phyloP scores from a whole-genome alignment of 2,888 invertebrate species.

The Cheilosia vulpina region DNA sequence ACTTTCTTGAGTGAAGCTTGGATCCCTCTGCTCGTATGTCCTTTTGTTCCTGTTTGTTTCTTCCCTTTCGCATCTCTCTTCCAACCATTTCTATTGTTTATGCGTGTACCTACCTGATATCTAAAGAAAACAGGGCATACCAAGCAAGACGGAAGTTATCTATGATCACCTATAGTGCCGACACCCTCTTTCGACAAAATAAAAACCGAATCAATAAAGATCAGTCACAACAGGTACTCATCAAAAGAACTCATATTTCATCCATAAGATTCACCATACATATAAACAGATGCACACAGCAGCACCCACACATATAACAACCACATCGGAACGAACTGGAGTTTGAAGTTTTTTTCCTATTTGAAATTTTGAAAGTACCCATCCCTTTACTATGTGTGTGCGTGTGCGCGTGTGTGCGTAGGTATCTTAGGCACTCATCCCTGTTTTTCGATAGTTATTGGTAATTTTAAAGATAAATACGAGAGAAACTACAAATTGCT shows the following conservation, averaged over 20 bases:
- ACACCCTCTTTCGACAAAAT: neutral
- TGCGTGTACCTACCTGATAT: constrained; percentile 42
- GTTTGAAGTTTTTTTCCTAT: neutral
- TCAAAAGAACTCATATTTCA: constrained; percentile 68
- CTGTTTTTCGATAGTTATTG: constrained; percentile 43
- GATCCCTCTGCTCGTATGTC: constrained; percentile 38
- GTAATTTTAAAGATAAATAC: constrained; percentile 56
- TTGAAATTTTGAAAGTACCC: constrained; percentile 20
- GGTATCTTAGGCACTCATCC: constrained; percentile 30
- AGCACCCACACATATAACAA: neutral
- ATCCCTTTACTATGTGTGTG: neutral
- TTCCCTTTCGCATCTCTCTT: constrained; percentile 19
- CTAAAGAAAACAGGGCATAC: constrained; percentile 46
- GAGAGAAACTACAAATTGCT: constrained; percentile 48
- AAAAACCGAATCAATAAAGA: constrained; percentile 46
- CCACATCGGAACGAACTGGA: neutral
- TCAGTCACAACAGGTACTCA: constrained; percentile 69
- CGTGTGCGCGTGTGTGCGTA: neutral
- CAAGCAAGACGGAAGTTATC: constrained; percentile 63
- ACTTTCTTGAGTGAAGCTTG: constrained; percentile 23
- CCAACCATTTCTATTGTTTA: constrained; percentile 38
- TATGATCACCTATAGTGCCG: constrained; percentile 49
- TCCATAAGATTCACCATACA: constrained; percentile 13
- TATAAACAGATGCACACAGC: constrained; percentile 3
- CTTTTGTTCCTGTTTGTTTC: constrained; percentile 55